Evolutionary conservation across 2,888 invertebrate genomes (phyloP), one percentile per base, ranked within the genome.

Genomic region (Agapostemon virescens): DNA sequence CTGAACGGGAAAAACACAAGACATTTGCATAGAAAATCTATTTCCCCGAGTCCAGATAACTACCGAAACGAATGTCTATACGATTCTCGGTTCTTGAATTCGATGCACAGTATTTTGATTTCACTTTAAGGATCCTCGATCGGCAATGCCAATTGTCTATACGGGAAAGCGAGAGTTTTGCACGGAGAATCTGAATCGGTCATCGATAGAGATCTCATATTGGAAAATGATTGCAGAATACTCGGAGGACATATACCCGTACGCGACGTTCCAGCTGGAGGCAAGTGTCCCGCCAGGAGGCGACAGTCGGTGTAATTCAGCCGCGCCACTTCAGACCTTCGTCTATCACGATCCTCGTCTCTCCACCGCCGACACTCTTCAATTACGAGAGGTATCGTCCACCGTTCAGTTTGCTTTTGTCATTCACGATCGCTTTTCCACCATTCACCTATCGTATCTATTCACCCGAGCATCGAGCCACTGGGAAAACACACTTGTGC

Each of bases 191-290:
- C 11, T n/a, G 13, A n/a, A 20, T n/a, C 17, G 36, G 30, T 36
- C 13, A 63, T 36, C 33, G 36, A 63, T 9, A 36, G n/a, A 5
- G 11, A 1, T 13, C 20, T 36, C 1, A 63, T 4, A 6, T 36
- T 33, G 49, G 30, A 66, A 72, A 40, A 77, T 84, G 74, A 36
- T 93, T 93, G 52, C 94, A 95, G 98, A 98, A 92, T 98, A 98
- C 93, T 97, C 97, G 90, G 98, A 98, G 93, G 98, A 98, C 91
- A 97, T 98, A 89, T 98, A 98, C 92, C 98, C 98, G 0, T 98
- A 98, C 93, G 98, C 98, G 75, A 98, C 98, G 68, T 98, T 98
- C 93, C 98, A 98, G 92, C 94, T 98, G 88, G 92, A 92, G 84
- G 92, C 92, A 83, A 96, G 97, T 79, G 97, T 97, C 90, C 96